Base-by-base conservation (phyloP, 2,888 invertebrate genomes). In the Melanotus villosus region DNA sequence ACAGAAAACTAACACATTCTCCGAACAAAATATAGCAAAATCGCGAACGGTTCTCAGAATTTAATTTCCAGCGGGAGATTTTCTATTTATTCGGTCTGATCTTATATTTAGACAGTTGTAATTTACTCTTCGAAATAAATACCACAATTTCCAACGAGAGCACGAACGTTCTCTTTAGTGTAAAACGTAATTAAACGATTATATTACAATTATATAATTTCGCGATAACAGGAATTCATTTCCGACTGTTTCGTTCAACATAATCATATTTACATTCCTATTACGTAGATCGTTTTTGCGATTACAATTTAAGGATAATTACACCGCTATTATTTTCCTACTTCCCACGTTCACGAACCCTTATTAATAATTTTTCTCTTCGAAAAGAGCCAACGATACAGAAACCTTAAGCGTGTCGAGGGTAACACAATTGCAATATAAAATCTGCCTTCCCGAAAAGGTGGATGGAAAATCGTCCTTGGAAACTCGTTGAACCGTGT, bases 1-100 rank as follows among this genome's bases (percentile, higher is more conserved):
- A 9, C 23, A 23, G 50, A 23, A 47, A 50, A n/a, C 26, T 26
- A n/a, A n/a, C 26, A 50, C 50, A 50, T n/a, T 47, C 43, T 41
- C 7, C 41, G 14, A 47, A 23, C 47, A 23, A 47, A 47, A 47
- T 47, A 23, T 23, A 12, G 9, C 47, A 43, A 43, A 43, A 43
- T 10, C 43, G 9, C 19, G 43, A 18, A 47, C n/a, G 14, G 41
- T 41, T 16, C 41, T 41, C 41, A 16, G 41, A 41, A 41, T 41
- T 34, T 41, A 41, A 41, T 41, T 41, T 41, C 41, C 41, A 41
- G 41, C 41, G 12, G 16, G 41, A 41, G 41, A 41, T 41, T 41
- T 41, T 14, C 41, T 41, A 41, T 41, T 41, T 41, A 41, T 41
- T 41, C 41, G 16, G 14, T 16, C 9, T 16, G 14, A 41, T 41